Base-by-base conservation (phyloP, 2,888 invertebrate species). In the Thereva nobilitata region DNA sequence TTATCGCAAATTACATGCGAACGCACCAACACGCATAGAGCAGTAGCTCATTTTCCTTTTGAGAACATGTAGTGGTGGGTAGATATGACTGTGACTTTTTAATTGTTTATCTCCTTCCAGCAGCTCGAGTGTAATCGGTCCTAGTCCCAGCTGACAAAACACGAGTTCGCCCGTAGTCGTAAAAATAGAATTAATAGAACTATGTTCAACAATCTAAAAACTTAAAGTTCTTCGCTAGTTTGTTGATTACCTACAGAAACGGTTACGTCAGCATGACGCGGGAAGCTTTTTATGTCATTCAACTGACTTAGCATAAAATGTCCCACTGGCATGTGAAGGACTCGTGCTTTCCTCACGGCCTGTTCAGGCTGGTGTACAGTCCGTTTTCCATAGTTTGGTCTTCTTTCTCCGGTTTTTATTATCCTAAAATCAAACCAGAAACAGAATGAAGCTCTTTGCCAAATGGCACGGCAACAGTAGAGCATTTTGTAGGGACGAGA, bases 401-500 rank as follows among this genome's bases (percentile, higher is more conserved):
- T 35, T 40, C 42, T 23, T 23, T 40, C 38, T 59, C 49, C 49
- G 34, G 47, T 37, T 59, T 59, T 59, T 59, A 59, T 59, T 59
- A 59, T 59, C 59, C 59, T n/a, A 59, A 59, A 59, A 59, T 59
- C 59, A 59, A 49, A 56, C 37, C 59, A 59, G 59, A 59, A 59
- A 49, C 49, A 59, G 59, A 59, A 59, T 59, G 59, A 59, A 59
- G 59, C 59, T 59, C 59, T 59, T 59, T 59, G 59, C 59, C 59
- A 59, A 59, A 59, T 59, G 59, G 59, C 59, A 59, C 59, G 59
- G 59, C 59, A 59, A 59, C 59, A 59, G 59, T 59, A 49, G 59
- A 59, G 34, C 59, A 38, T 59, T 59, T 47, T 59, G 47, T 49
- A 45, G 23, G 23, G 59, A 59, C 59, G 10, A 59, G 40, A 59